These are phyloP conservation scores for Carapus acus DNA, from an alignment of 2,797 vertebrate genomes.

Conservation along the genomic window DNA sequence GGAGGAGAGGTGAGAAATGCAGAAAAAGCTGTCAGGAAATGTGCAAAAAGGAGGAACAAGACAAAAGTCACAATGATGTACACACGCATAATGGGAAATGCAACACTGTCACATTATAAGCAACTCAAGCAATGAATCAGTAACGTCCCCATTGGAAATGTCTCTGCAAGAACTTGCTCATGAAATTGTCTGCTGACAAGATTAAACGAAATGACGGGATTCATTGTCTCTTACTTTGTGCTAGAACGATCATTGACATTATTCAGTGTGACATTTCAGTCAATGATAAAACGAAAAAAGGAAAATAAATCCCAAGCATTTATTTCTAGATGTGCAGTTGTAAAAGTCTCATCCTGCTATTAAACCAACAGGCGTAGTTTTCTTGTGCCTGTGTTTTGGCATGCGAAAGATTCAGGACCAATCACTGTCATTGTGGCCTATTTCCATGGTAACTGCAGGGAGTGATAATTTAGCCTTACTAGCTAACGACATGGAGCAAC, in stretches of 20 bases:
- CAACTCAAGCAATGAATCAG: conserved; percentile 20
- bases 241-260: too few relatives aligned
- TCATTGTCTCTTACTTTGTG: too few relatives aligned
- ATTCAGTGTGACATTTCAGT: too few relatives aligned
- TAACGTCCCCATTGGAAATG: conserved; percentile 47
- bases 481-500: conserved; percentile 71
- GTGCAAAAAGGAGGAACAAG: neutral
- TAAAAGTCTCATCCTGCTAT: too few relatives aligned
- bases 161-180: conserved; percentile 8
- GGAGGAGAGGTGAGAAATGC: conserved; percentile 2
- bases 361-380: too few relatives aligned
- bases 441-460: conserved; percentile 74
- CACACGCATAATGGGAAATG: conserved; percentile 1
- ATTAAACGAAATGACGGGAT: too few relatives aligned
- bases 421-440: conserved; percentile 67
- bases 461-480: conserved; percentile 70
- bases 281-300: too few relatives aligned
- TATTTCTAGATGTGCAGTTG: too few relatives aligned
- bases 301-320: too few relatives aligned
- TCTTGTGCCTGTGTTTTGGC: conserved; percentile 20
- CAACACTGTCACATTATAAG: neutral
- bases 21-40: neutral
- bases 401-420: conserved; percentile 66
- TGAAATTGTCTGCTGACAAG: too few relatives aligned
- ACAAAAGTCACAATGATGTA: neutral